These are phyloP conservation scores for Micronycteris hirsuta DNA, from an alignment of 2,113 vertebrate species.

Conservation along the genomic window DNA sequence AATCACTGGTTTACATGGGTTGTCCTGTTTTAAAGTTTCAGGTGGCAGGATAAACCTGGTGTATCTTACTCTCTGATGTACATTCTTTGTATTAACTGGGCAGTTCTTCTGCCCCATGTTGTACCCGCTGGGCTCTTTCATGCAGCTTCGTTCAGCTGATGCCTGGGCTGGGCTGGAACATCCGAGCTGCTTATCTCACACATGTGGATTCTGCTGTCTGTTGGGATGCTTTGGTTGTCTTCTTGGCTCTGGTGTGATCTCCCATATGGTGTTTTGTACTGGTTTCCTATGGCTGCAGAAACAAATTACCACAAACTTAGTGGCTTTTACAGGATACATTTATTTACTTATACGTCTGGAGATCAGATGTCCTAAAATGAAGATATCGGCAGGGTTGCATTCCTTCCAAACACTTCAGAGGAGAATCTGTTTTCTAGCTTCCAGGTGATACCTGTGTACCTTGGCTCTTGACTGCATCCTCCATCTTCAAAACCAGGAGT, in stretches of 20 bases:
- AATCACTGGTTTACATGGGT: not conserved
- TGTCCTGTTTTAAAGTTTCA: not conserved
- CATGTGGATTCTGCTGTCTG: not conserved
- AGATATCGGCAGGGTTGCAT: not conserved
- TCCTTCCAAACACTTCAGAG: not conserved
- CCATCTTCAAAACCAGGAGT: not conserved
- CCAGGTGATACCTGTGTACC: not conserved
- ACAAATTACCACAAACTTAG: not conserved
- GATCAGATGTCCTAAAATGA: not conserved
- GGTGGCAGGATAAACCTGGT: not conserved
- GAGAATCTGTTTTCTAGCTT: not conserved
- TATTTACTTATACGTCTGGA: not conserved
- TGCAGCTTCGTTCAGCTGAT: not conserved
- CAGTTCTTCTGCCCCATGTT: not conserved
- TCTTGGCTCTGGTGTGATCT: not conserved
- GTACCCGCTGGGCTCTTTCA: not conserved
- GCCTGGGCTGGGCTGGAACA: not conserved
- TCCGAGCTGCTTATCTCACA: not conserved
- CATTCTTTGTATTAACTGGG: not conserved
- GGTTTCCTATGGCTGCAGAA: not conserved
- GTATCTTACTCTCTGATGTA: not conserved
- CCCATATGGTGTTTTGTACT: not conserved
- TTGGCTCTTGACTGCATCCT: not conserved
- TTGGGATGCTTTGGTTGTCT: not conserved
- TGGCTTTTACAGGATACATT: not conserved